Conservation (phyloP, 2,797 vertebrate species). For the Fundulus diaphanus region DNA sequence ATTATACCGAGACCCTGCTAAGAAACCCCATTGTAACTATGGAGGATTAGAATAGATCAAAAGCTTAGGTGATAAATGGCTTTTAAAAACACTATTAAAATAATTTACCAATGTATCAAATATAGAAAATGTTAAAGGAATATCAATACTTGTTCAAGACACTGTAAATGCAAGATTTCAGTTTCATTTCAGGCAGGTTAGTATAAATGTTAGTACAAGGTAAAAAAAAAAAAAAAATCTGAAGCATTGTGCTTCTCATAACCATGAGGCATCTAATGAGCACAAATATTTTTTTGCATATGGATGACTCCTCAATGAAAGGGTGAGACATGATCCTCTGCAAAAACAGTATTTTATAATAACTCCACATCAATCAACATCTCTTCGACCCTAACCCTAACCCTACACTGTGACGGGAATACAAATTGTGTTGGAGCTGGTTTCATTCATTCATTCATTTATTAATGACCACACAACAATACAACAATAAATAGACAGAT, state of each 20-base stretch:
- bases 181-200: background rate
- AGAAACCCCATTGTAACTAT: no score
- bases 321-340: constrained; percentile 16
- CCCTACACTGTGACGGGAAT: constrained; percentile 26
- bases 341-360: constrained; percentile 30
- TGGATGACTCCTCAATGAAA: constrained; percentile 24
- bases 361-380: constrained; percentile 34
- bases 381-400: constrained; percentile 31
- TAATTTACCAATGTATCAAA: background rate
- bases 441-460: no score
- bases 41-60: no score
- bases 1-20: no score
- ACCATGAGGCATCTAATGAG: constrained; percentile 11
- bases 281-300: constrained; percentile 45
- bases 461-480: no score
- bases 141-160: background rate
- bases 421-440: constrained; percentile 40
- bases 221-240: background rate
- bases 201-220: background rate
- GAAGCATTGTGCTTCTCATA: background rate
- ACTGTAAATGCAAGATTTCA: background rate
- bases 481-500: no score
- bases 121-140: background rate
- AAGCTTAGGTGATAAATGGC: no score
- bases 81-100: background rate